phyloP scores from a whole-genome alignment of 1,140 invertebrate species.

The Callitettix versicolor region DNA sequence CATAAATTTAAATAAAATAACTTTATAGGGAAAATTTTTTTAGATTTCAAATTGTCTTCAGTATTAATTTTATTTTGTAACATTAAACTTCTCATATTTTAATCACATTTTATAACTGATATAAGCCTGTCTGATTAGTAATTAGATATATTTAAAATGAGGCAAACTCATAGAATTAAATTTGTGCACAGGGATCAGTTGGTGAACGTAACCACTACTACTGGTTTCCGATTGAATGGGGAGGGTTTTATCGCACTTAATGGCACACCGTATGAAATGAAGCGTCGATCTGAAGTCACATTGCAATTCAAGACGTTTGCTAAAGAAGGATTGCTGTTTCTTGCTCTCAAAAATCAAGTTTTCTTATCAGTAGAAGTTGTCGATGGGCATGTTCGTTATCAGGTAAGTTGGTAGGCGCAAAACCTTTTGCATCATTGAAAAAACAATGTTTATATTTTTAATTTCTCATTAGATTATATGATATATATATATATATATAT shows the following conservation, averaged over 20 bases:
- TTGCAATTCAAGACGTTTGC: constrained; percentile 80
- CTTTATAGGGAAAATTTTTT: too few species aligned
- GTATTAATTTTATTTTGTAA: too few species aligned
- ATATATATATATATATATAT: too few species aligned
- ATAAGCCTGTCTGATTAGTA: not conserved
- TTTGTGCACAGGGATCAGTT: constrained; percentile 48
- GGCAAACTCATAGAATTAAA: not conserved
- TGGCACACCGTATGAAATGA: constrained; percentile 42
- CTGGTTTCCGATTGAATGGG: constrained; percentile 76
- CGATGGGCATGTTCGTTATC: constrained; percentile 61
- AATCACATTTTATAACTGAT: not conserved
- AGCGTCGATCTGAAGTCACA: constrained; percentile 45
- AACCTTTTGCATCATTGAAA: too few species aligned
- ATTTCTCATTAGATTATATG: too few species aligned
- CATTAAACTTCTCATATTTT: too few species aligned
- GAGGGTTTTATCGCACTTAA: constrained; percentile 67
- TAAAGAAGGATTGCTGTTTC: constrained; percentile 77
- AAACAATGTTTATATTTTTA: too few species aligned
- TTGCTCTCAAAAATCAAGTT: constrained; percentile 50
- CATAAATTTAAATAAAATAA: too few species aligned
- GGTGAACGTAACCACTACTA: constrained; percentile 45
- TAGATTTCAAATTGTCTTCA: too few species aligned
- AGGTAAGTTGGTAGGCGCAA: constrained; percentile 42
- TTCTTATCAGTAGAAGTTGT: constrained; percentile 78
- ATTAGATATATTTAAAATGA: not conserved